Base-by-base conservation (phyloP, 2,888 invertebrate species). In the Acrobasis consociella region DNA sequence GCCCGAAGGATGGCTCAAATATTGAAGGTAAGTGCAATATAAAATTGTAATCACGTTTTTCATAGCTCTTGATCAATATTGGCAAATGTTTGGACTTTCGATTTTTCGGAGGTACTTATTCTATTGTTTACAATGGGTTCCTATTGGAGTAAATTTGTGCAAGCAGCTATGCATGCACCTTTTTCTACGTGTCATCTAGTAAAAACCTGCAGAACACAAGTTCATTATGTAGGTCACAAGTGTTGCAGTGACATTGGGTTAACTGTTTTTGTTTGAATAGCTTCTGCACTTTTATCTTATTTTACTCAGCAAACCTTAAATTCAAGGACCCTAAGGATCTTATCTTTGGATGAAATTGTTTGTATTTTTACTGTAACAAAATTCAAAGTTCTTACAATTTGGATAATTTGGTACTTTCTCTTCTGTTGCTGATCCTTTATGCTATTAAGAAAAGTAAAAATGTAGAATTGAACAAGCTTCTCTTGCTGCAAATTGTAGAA, bases 1-100 rank as follows among this genome's bases (percentile, higher is more conserved):
- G 78, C 81, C 87, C 81, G 73, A 85, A 85, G 76, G 87, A 92
- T 83, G 89, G 85, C 80, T 83, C 85, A 72, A 86, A 80, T 70
- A 81, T 82, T 68, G 86, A 91, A 86, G 91, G 92, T 91, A 80
- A 82, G 78, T 76, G 64, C 62, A 61, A 62, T 64, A 58, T 52
- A 5, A 39, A 59, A 38, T 17, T 17, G 13, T 39, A 61, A 8
- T 37, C n/a, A 49, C 42, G n/a, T 42, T 39, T 10, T 46, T n/a
- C 13, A 51, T 17, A 51, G 37, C 42, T 51, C 11, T 60, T 15
- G 37, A n/a, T 37, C 15, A 8, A 49, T 37, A n/a, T 31, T 38
- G 16, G 10, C 16, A 10, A 17, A 56, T 42, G 13, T 42, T 56
- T 56, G 38, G 15, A 38, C 7, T 17, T 51, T 17, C 10, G 51